Conservation (phyloP, 2,888 invertebrate species). For the Disparrhopalites patrizii region DNA sequence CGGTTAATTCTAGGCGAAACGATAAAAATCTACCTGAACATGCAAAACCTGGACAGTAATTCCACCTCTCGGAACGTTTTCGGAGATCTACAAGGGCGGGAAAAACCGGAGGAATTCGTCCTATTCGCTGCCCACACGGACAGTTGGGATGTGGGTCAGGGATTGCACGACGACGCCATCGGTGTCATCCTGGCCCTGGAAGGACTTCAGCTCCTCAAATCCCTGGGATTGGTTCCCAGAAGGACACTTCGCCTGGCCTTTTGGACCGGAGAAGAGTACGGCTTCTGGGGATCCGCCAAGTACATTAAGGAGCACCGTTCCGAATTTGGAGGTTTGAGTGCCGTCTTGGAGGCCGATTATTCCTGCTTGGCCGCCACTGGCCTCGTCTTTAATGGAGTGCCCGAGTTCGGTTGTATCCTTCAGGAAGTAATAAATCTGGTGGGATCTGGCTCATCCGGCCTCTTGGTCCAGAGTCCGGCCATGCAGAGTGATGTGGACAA, state of each 20-base stretch:
- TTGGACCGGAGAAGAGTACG: slow-evolving; percentile 64
- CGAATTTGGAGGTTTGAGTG: slow-evolving; percentile 62
- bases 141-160: slow-evolving; percentile 57
- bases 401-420: slow-evolving; percentile 63
- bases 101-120: slow-evolving; percentile 16
- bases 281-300: slow-evolving; percentile 62
- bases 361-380: slow-evolving; percentile 75
- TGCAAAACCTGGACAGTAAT: slow-evolving; percentile 9
- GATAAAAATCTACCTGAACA: slow-evolving; percentile 11
- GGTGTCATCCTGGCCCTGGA: slow-evolving; percentile 53
- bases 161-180: slow-evolving; percentile 55
- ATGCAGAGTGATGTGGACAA: slow-evolving; percentile 25
- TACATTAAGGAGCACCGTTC: slow-evolving; percentile 61
- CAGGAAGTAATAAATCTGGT: slow-evolving; percentile 55
- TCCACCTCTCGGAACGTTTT: slow-evolving; percentile 21
- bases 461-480: slow-evolving; percentile 24
- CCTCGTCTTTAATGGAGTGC: slow-evolving; percentile 61
- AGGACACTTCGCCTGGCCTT: slow-evolving; percentile 52
- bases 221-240: slow-evolving; percentile 51
- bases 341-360: slow-evolving; percentile 77
- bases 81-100: slow-evolving; percentile 18
- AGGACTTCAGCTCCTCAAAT: slow-evolving; percentile 51
- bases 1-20: slow-evolving; percentile 3
- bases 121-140: slow-evolving; percentile 23
- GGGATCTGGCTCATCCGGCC: slow-evolving; percentile 24